Percentiles rank a stretch among this genome's conserved stretches.
Conservation (phyloP, 2,113 vertebrate species). For the Mus pahari region DNA sequence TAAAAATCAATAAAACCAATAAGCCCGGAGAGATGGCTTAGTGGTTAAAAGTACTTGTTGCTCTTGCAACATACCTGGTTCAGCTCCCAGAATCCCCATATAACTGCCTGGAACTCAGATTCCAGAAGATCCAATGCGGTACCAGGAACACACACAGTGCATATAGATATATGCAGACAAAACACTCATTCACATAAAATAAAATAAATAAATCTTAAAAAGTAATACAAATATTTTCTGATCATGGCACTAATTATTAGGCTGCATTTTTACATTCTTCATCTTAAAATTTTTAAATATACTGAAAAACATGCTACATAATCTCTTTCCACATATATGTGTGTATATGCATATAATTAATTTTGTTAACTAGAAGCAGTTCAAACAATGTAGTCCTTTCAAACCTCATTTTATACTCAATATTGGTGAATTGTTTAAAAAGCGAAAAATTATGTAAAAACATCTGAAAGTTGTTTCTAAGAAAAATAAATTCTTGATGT, state of each 20-base stretch:
- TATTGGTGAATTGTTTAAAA: constrained; percentile 59
- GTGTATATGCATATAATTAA: background rate
- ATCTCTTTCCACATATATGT: background rate
- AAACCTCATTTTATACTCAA: constrained; percentile 26
- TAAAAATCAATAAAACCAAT: constrained; percentile 7
- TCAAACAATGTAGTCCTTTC: constrained; percentile 16
- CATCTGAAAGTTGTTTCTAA: constrained; percentile 43
- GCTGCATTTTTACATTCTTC: constrained; percentile 47
- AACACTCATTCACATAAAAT: background rate
- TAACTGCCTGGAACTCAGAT: background rate
- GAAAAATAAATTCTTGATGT: constrained; percentile 52
- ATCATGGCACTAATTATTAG: constrained; percentile 37
- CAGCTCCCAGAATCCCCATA: no score
- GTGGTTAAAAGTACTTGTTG: background rate
- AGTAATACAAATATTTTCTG: constrained; percentile 46
- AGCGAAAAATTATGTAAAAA: background rate
- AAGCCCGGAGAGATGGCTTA: background rate
- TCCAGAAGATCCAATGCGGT: background rate
- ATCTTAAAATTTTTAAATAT: constrained; percentile 57
- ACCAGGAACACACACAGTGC: background rate
- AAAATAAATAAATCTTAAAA: background rate
- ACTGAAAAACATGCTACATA: constrained; percentile 6
- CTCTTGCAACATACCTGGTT: background rate
- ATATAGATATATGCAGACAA: background rate
- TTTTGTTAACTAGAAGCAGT: constrained; percentile 52